phyloP scores from a whole-genome alignment of 2,888 invertebrate species.

The Cloeon dipterum region DNA sequence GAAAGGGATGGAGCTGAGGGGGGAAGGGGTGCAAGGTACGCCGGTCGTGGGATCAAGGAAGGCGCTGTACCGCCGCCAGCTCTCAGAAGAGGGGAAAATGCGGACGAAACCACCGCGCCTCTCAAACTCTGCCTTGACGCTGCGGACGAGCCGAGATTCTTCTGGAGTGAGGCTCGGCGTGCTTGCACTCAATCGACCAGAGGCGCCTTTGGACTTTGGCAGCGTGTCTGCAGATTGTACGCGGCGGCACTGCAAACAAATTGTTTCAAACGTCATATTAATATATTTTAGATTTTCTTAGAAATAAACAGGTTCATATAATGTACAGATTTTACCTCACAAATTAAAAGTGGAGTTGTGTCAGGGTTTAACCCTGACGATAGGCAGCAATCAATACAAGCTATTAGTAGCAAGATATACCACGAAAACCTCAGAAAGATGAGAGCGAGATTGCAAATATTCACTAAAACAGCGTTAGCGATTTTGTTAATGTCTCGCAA shows the following conservation, averaged over 20 bases:
- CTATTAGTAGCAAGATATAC: too few relatives aligned
- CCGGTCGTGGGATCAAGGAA: constrained; percentile 43
- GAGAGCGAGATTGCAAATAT: too few relatives aligned
- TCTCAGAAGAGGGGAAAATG: constrained; percentile 74
- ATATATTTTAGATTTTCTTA: too few relatives aligned
- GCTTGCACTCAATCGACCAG: constrained; percentile 3
- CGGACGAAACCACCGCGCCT: constrained; percentile 72
- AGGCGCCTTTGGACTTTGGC: constrained; percentile 11
- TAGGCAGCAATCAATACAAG: too few relatives aligned
- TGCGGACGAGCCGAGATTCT: constrained; percentile 23
- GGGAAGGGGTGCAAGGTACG: constrained; percentile 16
- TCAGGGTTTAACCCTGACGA: too few relatives aligned
- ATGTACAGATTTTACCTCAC: too few relatives aligned
- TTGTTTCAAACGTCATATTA: too few relatives aligned
- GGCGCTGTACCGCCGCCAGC: constrained; percentile 31
- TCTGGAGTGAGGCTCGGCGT: constrained; percentile 1
- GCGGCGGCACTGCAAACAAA: constrained; percentile 31
- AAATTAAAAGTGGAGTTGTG: too few relatives aligned
- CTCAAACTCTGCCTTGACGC: constrained; percentile 53
- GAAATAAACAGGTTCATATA: too few relatives aligned
- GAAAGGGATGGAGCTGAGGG: constrained; percentile 2
- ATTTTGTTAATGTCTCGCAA: too few relatives aligned
- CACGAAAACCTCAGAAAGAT: too few relatives aligned
- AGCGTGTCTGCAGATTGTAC: constrained; percentile 51
- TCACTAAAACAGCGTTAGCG: too few relatives aligned